Base-by-base conservation (phyloP, 1,140 invertebrate genomes). In the Oncopeltus fasciatus region DNA sequence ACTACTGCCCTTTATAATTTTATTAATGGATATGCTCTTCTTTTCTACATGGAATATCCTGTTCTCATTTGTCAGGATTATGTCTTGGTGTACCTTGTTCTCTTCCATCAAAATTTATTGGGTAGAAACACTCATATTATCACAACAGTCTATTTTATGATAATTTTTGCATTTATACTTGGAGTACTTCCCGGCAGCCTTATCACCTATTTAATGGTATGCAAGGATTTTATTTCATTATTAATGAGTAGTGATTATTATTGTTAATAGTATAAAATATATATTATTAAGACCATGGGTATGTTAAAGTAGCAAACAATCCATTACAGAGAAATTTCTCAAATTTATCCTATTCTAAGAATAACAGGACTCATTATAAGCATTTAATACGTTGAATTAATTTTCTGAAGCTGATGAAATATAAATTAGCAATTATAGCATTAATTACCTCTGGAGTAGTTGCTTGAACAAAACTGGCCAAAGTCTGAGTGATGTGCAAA, bases 11-110 rank as follows among this genome's bases (percentile, higher is more conserved):
- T 82, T 62, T 87, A 87, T 68, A 86, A 86, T 69, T 86, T 75
- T 67, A 77, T 77, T 18, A 86, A 83, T 74, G 73, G 75, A 20
- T 86, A 87, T 70, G 75, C 79, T n/a, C 26, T 85, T 1, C 69
- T 85, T 47, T 81, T 83, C 0, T 87, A 86, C 67, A 68, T 87
- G 73, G 85, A 87, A 67, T 86, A 86, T 71, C 84, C 84, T 2
- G 79, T 86, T 58, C 81, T 87, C 64, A 68, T 86, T 63, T 56
- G 80, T 0, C 84, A 87, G 74, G 77, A 86, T 66, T 79, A 81
- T 64, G 72, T 85, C n/a, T 67, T 86, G 47, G 79, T 85, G 59
- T 81, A 77, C 66, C 74, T 82, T 56, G 80, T 83, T 1, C 63
- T 86, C 4, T 78, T 80, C 66, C 85, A 82, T 70, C 77, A 77